Evolutionary conservation across 1,140 invertebrate species (phyloP).

Genomic region (Scaptodrosophila lebanonensis): DNA sequence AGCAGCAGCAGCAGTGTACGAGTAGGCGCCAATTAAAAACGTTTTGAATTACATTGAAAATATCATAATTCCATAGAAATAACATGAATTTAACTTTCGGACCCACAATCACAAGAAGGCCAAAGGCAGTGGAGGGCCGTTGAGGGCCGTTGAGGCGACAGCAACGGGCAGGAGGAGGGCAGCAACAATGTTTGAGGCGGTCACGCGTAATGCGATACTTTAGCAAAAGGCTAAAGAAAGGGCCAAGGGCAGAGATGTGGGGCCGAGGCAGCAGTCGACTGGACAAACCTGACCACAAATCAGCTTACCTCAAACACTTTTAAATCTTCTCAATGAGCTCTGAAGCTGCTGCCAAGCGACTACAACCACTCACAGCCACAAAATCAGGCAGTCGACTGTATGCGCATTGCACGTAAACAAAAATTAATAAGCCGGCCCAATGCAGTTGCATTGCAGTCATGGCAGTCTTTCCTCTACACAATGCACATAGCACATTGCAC

Average conservation of each 20-base stretch:
- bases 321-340: not conserved
- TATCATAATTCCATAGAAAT: conserved; percentile 74
- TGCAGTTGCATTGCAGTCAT: not conserved
- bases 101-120: too few species aligned
- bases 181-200: conserved; percentile 41
- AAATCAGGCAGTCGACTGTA: conserved; percentile 64
- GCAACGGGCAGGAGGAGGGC: conserved; percentile 22
- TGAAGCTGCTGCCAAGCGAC: too few species aligned
- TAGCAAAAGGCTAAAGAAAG: conserved; percentile 22
- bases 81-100: conserved; percentile 43
- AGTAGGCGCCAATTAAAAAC: conserved; percentile 70
- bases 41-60: conserved; percentile 67
- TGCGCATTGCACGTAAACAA: conserved; percentile 66
- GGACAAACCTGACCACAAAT: conserved; percentile 33
- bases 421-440: conserved; percentile 46
- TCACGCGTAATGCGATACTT: conserved; percentile 66
- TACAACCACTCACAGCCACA: too few species aligned
- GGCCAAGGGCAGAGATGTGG: not conserved
- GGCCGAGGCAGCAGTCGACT: not conserved
- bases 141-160: too few species aligned
- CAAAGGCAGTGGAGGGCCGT: too few species aligned
- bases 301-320: conserved; percentile 39
- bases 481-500: too few species aligned
- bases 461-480: not conserved
- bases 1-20: conserved; percentile 44